Percentiles rank a stretch among this genome's conserved stretches.
Conservation (phyloP, 2,113 vertebrate species). For the Chionodraco myersi region DNA sequence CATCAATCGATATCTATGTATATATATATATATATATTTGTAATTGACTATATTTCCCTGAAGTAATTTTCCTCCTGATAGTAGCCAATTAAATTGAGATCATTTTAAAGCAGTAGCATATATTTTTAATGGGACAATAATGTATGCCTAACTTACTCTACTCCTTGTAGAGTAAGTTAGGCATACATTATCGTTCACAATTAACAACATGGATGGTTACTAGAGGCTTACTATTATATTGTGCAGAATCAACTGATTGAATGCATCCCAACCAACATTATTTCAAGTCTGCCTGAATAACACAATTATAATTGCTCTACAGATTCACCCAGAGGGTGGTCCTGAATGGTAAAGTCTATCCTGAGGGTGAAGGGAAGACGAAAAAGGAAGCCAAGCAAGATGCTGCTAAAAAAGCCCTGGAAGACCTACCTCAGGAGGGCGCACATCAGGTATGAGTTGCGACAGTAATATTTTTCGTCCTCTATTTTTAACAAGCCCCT, state of each 20-base stretch:
- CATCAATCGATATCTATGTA: no score
- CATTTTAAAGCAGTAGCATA: no score
- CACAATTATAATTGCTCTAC: neutral
- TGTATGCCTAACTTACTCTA: no score
- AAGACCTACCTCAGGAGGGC: fast-evolving
- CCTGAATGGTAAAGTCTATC: neutral
- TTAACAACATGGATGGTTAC: neutral
- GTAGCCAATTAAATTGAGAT: no score
- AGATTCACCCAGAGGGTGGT: neutral
- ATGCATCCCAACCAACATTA: neutral
- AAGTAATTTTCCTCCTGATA: no score
- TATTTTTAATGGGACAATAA: no score
- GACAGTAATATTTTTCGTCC: neutral
- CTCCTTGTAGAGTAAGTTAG: no score
- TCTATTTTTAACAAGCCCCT: neutral
- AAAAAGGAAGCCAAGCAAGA: slow-evolving; percentile 1
- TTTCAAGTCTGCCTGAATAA: neutral
- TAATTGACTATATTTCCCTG: no score
- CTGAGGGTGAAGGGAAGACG: slow-evolving; percentile 2
- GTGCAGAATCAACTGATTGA: neutral
- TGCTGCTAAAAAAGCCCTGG: neutral
- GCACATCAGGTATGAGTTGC: neutral
- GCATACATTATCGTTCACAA: no score
- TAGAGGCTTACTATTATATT: neutral
- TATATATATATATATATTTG: no score